Percentiles rank a stretch among this genome's conserved stretches.
phyloP scores from a whole-genome alignment of 1,140 invertebrate genomes.

The Calliphora vicina region DNA sequence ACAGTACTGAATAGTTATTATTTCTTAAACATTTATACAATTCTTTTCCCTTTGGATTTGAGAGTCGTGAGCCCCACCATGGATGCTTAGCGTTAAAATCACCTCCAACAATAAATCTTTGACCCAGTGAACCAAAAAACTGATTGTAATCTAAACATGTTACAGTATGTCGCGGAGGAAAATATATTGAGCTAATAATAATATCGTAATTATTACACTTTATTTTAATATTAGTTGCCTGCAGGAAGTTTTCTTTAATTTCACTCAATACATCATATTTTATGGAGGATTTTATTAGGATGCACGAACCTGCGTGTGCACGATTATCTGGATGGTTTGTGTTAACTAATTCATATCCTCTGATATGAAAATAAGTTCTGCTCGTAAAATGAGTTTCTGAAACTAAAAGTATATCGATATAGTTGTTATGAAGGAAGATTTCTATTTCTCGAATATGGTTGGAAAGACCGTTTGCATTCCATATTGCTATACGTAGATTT shows the following conservation, averaged over 20 bases:
- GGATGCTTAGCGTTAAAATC: slow-evolving; percentile 63
- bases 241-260: slow-evolving; percentile 29
- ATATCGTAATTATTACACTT: slow-evolving; percentile 33
- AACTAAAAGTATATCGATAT: slow-evolving; percentile 37
- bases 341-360: slow-evolving; percentile 21
- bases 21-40: slow-evolving; percentile 12
- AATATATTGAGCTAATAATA: slow-evolving; percentile 22
- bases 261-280: slow-evolving; percentile 36
- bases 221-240: slow-evolving; percentile 38
- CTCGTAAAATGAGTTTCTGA: slow-evolving; percentile 38
- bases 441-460: slow-evolving; percentile 32
- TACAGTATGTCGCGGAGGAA: slow-evolving; percentile 11
- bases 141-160: slow-evolving; percentile 45
- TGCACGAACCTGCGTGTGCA: slow-evolving; percentile 39
- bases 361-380: slow-evolving; percentile 38
- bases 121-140: slow-evolving; percentile 55
- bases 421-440: slow-evolving; percentile 23
- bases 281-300: slow-evolving; percentile 37
- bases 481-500: background rate
- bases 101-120: slow-evolving; percentile 55
- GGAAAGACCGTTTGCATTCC: slow-evolving; percentile 1
- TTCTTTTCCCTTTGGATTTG: slow-evolving; percentile 29
- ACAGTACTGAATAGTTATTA: background rate
- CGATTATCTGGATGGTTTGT: slow-evolving; percentile 38
- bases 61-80: slow-evolving; percentile 25